Evolutionary conservation across 2,888 invertebrate genomes (phyloP).

Genomic region (Phyto melanocephala): DNA sequence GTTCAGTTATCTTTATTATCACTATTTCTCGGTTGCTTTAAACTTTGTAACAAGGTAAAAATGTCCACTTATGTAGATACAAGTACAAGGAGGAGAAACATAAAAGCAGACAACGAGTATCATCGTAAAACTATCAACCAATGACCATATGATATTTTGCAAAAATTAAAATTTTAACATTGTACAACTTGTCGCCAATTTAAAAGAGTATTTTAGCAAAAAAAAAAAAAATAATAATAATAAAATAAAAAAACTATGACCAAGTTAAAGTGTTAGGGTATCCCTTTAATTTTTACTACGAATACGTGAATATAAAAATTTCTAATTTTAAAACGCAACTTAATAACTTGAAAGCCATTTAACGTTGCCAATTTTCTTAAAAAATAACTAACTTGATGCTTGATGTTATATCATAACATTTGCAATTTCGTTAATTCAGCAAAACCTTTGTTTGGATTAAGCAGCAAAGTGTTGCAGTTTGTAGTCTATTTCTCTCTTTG

Average conservation of each 20-base stretch:
- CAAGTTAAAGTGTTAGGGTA: background rate
- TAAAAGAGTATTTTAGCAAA: conserved; percentile 8
- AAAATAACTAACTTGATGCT: too few species aligned
- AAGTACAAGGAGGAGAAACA: background rate
- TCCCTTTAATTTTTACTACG: background rate
- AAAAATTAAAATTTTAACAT: conserved; percentile 46
- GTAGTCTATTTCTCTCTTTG: too few species aligned
- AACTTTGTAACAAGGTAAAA: conserved; percentile 18
- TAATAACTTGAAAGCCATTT: too few species aligned
- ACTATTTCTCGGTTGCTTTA: conserved; percentile 5
- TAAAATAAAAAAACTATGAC: conserved; percentile 8
- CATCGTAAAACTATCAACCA: conserved; percentile 3
- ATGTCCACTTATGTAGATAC: conserved; percentile 1
- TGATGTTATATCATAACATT: too few species aligned
- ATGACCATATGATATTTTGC: conserved; percentile 45
- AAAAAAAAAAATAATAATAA: background rate
- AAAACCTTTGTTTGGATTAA: too few species aligned
- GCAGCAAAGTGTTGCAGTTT: too few species aligned
- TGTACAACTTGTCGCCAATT: conserved; percentile 48
- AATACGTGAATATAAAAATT: too few species aligned
- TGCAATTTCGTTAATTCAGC: too few species aligned
- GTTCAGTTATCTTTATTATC: conserved; percentile 39
- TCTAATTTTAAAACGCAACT: too few species aligned
- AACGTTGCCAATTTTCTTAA: too few species aligned
- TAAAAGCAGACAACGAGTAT: background rate